Evolutionary conservation across 2,888 invertebrate genomes (phyloP).

Genomic region (Dynastes maya): DNA sequence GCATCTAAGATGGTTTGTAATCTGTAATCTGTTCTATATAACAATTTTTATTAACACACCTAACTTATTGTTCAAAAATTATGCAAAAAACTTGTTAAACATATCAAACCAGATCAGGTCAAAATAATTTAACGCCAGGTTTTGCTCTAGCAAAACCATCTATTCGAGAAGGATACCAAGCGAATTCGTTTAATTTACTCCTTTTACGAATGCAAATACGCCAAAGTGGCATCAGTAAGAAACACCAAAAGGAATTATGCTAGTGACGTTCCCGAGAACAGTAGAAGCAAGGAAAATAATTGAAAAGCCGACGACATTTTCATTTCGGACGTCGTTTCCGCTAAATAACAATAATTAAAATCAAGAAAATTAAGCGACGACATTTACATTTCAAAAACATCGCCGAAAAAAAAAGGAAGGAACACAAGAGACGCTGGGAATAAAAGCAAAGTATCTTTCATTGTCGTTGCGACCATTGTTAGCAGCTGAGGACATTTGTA

Average conservation of each 20-base stretch:
- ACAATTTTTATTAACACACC: too few species aligned
- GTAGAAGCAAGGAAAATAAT: neutral
- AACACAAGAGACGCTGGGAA: conserved; percentile 53
- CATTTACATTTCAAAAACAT: conserved; percentile 65
- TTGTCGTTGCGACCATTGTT: conserved; percentile 63
- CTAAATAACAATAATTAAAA: conserved; percentile 55
- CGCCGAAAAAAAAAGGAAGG: neutral
- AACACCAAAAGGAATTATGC: conserved; percentile 5
- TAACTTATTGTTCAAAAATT: too few species aligned
- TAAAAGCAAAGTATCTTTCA: conserved; percentile 66
- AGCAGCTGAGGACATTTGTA: conserved; percentile 66
- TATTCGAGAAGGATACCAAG: too few species aligned
- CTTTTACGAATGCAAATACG: neutral
- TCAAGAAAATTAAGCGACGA: conserved; percentile 59
- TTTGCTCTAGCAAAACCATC: too few species aligned
- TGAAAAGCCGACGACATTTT: conserved; percentile 16
- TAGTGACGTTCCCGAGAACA: neutral
- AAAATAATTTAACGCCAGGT: too few species aligned
- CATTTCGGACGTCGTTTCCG: conserved; percentile 27
- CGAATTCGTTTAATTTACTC: too few species aligned
- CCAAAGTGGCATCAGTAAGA: neutral
- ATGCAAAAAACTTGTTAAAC: too few species aligned
- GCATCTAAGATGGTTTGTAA: too few species aligned
- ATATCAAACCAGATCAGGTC: neutral
- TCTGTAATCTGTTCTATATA: too few species aligned